These are phyloP conservation scores for Gordius sp. DNA, from an alignment of 2,888 invertebrate genomes.

Conservation along the genomic window DNA sequence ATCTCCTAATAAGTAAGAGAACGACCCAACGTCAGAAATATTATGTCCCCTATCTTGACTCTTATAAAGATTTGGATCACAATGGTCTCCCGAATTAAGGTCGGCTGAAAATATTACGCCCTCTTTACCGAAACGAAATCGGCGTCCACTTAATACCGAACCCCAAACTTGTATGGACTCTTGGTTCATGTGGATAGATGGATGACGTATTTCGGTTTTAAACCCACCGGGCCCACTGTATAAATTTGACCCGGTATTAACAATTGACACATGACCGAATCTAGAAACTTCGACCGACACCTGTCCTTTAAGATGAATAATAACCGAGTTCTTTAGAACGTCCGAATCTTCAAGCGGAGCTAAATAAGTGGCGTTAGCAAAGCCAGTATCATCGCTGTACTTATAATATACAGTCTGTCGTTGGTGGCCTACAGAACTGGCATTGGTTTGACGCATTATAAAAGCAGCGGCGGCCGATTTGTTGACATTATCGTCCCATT, in stretches of 20 bases:
- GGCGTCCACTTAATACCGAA: not conserved
- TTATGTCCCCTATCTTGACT: too few relatives aligned
- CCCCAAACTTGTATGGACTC: constrained; percentile 8
- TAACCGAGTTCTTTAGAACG: not conserved
- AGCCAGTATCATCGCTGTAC: too few relatives aligned
- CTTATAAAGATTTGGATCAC: too few relatives aligned
- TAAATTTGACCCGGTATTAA: not conserved
- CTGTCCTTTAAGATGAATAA: not conserved
- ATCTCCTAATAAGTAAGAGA: not conserved
- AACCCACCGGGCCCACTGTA: not conserved
- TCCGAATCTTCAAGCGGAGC: not conserved
- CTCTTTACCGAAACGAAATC: not conserved
- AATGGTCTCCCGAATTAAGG: not conserved
- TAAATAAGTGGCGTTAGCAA: too few relatives aligned
- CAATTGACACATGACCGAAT: not conserved
- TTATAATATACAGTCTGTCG: too few relatives aligned
- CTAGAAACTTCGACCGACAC: not conserved
- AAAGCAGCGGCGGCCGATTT: too few relatives aligned
- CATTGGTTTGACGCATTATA: too few relatives aligned
- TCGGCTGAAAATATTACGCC: constrained; percentile 3
- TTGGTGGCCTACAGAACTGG: too few relatives aligned
- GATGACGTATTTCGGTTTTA: not conserved
- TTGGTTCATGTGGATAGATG: not conserved
- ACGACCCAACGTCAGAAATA: too few relatives aligned
- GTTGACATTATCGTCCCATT: not conserved